Base-by-base conservation (phyloP, 2,888 invertebrate species). In the Zootermopsis nevadensis region DNA sequence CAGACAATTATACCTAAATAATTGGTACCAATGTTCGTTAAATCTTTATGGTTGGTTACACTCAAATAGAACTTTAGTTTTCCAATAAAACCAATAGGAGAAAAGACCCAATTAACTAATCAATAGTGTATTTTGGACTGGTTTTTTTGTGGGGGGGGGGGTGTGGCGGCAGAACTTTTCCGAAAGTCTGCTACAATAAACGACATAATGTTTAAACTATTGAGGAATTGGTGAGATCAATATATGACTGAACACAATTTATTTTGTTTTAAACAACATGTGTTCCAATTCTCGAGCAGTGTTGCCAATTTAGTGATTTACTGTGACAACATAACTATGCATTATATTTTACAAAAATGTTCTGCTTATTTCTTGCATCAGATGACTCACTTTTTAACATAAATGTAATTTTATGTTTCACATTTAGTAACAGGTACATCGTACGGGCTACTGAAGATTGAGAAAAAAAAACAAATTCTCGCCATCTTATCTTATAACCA, bases 1-100 rank as follows among this genome's bases (percentile, higher is more conserved):
- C 79, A 79, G 79, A 79, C 79, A 79, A 79, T 79, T 79, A 79
- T 79, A 79, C 60, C 60, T 79, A 79, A 79, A 79, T 79, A 79
- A 79, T 79, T 79, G 79, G 79, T 79, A 79, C 66, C 79, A 79
- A 79, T 79, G 79, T 79, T 79, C 79, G 79, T 79, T 79, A 79
- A 79, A 79, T 79, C 60, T 79, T 79, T 79, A 79, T 79, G 79
- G 79, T 66, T 79, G 79, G 79, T 79, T 79, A 60, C 79, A 79
- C 79, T 60, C 79, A 66, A 79, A 79, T 79, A 66, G 79, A 79
- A 79, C 79, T 79, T 79, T 79, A 79, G 79, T 79, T 79, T 79
- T 79, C 66, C 79, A 79, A 79, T 79, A 60, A 79, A 79, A 79
- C 79, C 79, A 79, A 79, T 79, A 35, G 79, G 27, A 79, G 79